Conservation (phyloP, 1,140 invertebrate species). For the Drosophila asahinai region DNA sequence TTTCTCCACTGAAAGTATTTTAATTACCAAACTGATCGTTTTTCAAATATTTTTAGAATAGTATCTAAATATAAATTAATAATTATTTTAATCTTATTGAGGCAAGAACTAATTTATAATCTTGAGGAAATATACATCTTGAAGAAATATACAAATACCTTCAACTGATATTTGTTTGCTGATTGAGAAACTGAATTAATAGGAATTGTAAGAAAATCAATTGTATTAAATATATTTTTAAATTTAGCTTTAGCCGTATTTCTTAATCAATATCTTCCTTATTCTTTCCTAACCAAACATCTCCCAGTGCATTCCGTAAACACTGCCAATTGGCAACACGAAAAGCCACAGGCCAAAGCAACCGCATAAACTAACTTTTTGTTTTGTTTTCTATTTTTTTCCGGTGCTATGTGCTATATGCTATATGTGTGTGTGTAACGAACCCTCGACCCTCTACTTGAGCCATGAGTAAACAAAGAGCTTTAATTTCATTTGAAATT, state of each 20-base stretch:
- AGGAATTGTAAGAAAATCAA: too few relatives aligned
- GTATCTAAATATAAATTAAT: too few relatives aligned
- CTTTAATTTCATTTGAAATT: slow-evolving; percentile 79
- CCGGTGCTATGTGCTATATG: slow-evolving; percentile 3
- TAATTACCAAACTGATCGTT: neutral
- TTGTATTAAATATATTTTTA: too few relatives aligned
- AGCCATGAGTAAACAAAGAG: slow-evolving; percentile 60
- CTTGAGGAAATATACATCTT: too few relatives aligned
- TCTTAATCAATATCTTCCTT: too few relatives aligned
- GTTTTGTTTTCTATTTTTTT: slow-evolving; percentile 32
- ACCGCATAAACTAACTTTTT: slow-evolving; percentile 75
- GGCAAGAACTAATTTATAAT: too few relatives aligned
- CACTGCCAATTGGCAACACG: slow-evolving; percentile 58
- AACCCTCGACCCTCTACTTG: slow-evolving; percentile 28
- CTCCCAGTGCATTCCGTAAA: slow-evolving; percentile 53
- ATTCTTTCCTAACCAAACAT: slow-evolving; percentile 8
- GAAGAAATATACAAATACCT: too few relatives aligned
- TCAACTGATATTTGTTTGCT: too few relatives aligned
- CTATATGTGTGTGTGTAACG: slow-evolving; percentile 22
- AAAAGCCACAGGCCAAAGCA: slow-evolving; percentile 74
- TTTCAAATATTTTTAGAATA: too few relatives aligned
- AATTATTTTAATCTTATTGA: too few relatives aligned
- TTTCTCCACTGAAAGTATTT: slow-evolving; percentile 45
- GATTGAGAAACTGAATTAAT: too few relatives aligned
- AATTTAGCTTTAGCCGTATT: too few relatives aligned